A percentile compares a stretch with the other conserved stretches of the same genome.
phyloP scores from a whole-genome alignment of 1,140 invertebrate genomes.

The Sycobia sp. region DNA sequence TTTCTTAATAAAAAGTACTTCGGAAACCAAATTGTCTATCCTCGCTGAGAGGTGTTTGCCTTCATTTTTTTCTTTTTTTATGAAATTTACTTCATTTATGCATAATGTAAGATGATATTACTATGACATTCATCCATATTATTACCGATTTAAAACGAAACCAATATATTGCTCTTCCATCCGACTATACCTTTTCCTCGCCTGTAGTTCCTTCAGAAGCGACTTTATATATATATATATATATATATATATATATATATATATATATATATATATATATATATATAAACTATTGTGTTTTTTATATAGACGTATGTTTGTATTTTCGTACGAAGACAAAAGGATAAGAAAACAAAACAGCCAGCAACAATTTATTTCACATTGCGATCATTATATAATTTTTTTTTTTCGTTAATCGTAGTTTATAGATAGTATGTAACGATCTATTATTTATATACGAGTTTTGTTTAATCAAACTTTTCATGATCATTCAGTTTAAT shows the following conservation, averaged over 20 bases:
- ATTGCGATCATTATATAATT: conserved; percentile 26
- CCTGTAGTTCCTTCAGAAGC: conserved; percentile 32
- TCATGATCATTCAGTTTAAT: conserved; percentile 23
- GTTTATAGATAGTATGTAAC: conserved; percentile 18
- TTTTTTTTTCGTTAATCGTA: conserved; percentile 21
- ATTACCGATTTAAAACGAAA: neutral
- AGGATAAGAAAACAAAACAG: neutral
- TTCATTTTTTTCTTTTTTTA: conserved; percentile 33
- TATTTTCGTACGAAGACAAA: conserved; percentile 20
- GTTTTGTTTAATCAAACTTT: conserved; percentile 25
- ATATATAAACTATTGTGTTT: conserved; percentile 21
- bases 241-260: neutral
- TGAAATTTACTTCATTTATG: too few species aligned
- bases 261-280: neutral
- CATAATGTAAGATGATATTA: too few species aligned
- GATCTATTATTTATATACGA: conserved; percentile 28
- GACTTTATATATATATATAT: conserved; percentile 21
- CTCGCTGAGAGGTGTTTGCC: neutral
- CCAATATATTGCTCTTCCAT: conserved; percentile 2
- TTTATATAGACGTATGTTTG: conserved; percentile 23
- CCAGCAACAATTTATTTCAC: conserved; percentile 15
- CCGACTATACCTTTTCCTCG: conserved; percentile 17
- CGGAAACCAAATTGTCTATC: conserved; percentile 46
- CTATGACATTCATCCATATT: too few species aligned
- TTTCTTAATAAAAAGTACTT: conserved; percentile 64